Conservation (phyloP, 2,888 invertebrate genomes). For the Drosophila prostipennis region DNA sequence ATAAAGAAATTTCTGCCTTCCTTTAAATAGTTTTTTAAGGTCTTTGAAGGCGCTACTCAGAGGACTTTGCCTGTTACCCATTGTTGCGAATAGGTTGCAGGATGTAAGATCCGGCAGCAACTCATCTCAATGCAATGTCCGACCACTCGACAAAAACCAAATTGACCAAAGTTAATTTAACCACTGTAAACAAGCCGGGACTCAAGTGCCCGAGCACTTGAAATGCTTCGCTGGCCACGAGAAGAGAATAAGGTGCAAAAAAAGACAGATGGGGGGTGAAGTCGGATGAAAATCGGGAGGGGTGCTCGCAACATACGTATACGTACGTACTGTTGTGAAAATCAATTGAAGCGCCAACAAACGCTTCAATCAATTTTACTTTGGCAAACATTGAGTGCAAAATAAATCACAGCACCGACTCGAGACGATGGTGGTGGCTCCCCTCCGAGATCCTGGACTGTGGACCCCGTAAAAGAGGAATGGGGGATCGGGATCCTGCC, state of each 20-base stretch:
- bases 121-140: slow-evolving; percentile 43
- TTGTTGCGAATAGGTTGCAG: slow-evolving; percentile 7
- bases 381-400: slow-evolving; percentile 79
- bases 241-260: slow-evolving; percentile 23
- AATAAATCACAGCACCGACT: slow-evolving; percentile 75
- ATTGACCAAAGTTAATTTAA: slow-evolving; percentile 81
- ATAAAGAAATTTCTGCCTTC: too few species aligned
- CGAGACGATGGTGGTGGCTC: slow-evolving; percentile 51
- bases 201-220: slow-evolving; percentile 34
- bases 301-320: slow-evolving; percentile 17
- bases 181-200: slow-evolving; percentile 67
- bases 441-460: slow-evolving; percentile 17
- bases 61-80: slow-evolving; percentile 19
- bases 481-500: too few species aligned
- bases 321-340: slow-evolving; percentile 49
- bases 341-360: slow-evolving; percentile 77
- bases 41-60: neutral
- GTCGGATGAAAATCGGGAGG: neutral
- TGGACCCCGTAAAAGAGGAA: neutral
- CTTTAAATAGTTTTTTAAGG: neutral
- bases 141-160: slow-evolving; percentile 62
- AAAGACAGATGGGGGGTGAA: slow-evolving; percentile 4
- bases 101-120: slow-evolving; percentile 7
- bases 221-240: slow-evolving; percentile 46
- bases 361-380: slow-evolving; percentile 80